Evolutionary conservation across 2,888 invertebrate species (phyloP).

Genomic region (Tiliacea aurago): DNA sequence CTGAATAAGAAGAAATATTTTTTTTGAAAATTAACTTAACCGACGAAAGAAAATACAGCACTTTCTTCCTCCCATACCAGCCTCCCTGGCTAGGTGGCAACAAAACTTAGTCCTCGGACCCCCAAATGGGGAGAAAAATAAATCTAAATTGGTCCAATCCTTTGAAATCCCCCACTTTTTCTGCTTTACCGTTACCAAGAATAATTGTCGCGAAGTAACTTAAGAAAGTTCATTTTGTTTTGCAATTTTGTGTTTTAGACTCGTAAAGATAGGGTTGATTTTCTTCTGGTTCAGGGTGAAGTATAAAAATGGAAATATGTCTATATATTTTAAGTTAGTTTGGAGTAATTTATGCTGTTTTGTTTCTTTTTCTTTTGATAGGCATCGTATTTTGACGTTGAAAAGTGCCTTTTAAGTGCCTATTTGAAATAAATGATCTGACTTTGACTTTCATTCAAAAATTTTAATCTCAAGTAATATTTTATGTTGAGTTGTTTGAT

Average conservation of each 20-base stretch:
- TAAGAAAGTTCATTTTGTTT: slow-evolving; percentile 74
- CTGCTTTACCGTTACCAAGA: slow-evolving; percentile 86
- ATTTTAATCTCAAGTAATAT: slow-evolving; percentile 4
- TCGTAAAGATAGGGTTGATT: slow-evolving; percentile 16
- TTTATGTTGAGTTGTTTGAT: background rate
- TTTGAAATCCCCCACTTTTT: slow-evolving; percentile 89
- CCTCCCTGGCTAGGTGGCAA: slow-evolving; percentile 77
- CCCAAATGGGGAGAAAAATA: slow-evolving; percentile 87
- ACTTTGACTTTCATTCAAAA: background rate
- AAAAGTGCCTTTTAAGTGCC: too few species aligned
- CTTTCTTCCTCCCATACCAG: slow-evolving; percentile 67
- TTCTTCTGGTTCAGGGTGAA: slow-evolving; percentile 32
- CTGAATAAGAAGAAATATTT: background rate
- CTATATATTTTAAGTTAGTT: slow-evolving; percentile 76
- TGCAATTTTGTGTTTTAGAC: slow-evolving; percentile 60
- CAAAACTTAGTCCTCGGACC: slow-evolving; percentile 82
- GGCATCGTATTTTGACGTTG: slow-evolving; percentile 24
- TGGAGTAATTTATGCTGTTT: slow-evolving; percentile 74
- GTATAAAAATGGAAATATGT: slow-evolving; percentile 79
- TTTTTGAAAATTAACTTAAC: background rate
- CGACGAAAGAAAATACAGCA: slow-evolving; percentile 26
- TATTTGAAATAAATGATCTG: too few species aligned
- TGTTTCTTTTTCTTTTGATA: slow-evolving; percentile 58
- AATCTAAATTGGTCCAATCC: slow-evolving; percentile 90
- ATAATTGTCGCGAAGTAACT: slow-evolving; percentile 85